Evolutionary conservation across 2,888 invertebrate genomes (phyloP), one percentile per base, ranked within the genome.

Genomic region (Heliconius aoede): DNA sequence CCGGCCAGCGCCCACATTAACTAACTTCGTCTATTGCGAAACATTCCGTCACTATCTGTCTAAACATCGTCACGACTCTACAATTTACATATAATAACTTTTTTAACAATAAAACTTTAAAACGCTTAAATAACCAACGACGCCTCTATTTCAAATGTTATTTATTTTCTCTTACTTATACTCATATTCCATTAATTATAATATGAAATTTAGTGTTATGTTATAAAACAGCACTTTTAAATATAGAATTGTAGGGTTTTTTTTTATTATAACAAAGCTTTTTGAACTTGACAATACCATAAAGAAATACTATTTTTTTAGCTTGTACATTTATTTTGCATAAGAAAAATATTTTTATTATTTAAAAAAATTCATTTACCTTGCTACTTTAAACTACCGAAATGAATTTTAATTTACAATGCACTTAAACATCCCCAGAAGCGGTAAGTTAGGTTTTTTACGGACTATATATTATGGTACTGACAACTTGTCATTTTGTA

Each of bases 31-130:
- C 90, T 86, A 87, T 94, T 91, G 93, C 94, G 88, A 93, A 94
- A 93, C 94, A 91, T 90, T 92, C 90, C 89, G 93, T 93, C 93
- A 92, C 92, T 93, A 94, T 94, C 94, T 83, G 87, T 85, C 87
- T 85, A 85, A 86, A 89, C 90, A 94, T 94, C 94, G 91, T 91
- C 94, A 94, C 94, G 94, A 94, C 91, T 89, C 83, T 84, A 87
- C 93, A 88, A 94, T 94, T 94, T 94, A 93, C 94, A 93, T 93
- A 93, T 94, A 94, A 94, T 94, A 92, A 93, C 90, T 92, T 89
- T n/a, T 90, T 89, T 90, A 91, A 93, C 93, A 91, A 91, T 91
- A 93, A 91, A 93, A 65, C 62, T 36, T 36, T 40, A 24, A 92
- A 89, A 91, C 89, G 85, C 32, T 72, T 55, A 88, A 91, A 90